phyloP scores from a whole-genome alignment of 2,888 invertebrate genomes.

The Macrophya annulata region DNA sequence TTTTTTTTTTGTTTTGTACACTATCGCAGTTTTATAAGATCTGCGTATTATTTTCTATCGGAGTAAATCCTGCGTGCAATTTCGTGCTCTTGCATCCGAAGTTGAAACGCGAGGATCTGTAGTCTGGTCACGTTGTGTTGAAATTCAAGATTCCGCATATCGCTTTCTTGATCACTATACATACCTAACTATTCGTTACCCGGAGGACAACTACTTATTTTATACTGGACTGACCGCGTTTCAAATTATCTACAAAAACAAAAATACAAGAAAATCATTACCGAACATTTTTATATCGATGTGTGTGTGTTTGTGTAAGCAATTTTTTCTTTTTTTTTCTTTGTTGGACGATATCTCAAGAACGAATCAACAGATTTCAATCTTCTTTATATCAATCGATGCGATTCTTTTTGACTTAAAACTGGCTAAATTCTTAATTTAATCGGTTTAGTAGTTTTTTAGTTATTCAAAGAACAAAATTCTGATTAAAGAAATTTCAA shows the following conservation, averaged over 20 bases:
- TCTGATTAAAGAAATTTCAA: background rate
- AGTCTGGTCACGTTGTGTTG: slow-evolving; percentile 47
- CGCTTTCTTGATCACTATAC: slow-evolving; percentile 48
- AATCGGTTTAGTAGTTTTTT: background rate
- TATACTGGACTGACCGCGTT: slow-evolving; percentile 16
- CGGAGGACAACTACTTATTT: slow-evolving; percentile 11
- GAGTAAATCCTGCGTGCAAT: slow-evolving; percentile 41
- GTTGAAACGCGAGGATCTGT: slow-evolving; percentile 20
- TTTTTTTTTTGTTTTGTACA: background rate
- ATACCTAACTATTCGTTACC: background rate
- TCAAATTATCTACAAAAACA: slow-evolving; percentile 15
- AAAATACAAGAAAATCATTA: background rate
- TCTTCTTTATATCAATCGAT: no score
- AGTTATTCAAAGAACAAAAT: background rate
- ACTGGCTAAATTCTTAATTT: background rate
- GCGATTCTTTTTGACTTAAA: background rate
- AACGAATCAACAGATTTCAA: no score
- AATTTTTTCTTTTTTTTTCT: no score
- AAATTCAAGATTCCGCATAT: slow-evolving; percentile 52
- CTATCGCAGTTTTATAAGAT: background rate
- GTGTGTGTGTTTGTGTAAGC: background rate
- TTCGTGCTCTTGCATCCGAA: slow-evolving; percentile 47
- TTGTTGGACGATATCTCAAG: no score
- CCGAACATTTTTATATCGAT: background rate
- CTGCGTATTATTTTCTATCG: background rate